Evolutionary conservation across 2,888 invertebrate genomes (phyloP).

Genomic region (Lumbricus terrestris): DNA sequence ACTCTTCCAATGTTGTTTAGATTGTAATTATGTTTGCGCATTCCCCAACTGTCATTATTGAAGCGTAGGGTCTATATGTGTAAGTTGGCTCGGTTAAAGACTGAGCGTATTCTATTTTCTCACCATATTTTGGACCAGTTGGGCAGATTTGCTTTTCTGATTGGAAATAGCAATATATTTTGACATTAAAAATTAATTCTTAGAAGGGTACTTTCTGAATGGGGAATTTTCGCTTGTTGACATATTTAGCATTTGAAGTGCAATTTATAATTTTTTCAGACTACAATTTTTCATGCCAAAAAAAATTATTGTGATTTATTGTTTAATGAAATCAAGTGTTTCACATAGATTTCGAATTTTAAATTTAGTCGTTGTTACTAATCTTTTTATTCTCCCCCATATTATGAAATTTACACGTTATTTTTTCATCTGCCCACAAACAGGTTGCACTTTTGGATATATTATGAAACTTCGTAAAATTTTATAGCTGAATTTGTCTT

Average conservation of each 20-base stretch:
- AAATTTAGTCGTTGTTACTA: neutral
- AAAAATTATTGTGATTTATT: neutral
- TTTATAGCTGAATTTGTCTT: too few relatives aligned
- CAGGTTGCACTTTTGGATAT: too few relatives aligned
- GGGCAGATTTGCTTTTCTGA: neutral
- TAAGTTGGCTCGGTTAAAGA: neutral
- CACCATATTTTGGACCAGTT: neutral
- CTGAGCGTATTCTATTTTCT: neutral
- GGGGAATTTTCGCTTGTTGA: neutral
- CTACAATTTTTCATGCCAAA: neutral
- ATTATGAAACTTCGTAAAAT: too few relatives aligned
- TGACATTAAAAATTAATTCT: neutral
- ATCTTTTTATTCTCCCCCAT: too few relatives aligned
- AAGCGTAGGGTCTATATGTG: neutral
- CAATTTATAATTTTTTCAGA: neutral
- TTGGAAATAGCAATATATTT: neutral
- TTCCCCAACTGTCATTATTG: neutral
- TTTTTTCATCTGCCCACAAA: neutral
- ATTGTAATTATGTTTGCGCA: neutral
- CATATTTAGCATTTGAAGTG: neutral
- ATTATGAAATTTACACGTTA: too few relatives aligned
- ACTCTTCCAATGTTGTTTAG: neutral
- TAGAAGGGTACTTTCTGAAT: neutral
- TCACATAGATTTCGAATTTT: accelerated
- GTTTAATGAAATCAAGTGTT: neutral